Percentiles rank a stretch among this genome's conserved stretches.
These are phyloP conservation scores for Herpailurus yagouaroundi DNA, from an alignment of 2,113 vertebrate species.

Conservation along the genomic window DNA sequence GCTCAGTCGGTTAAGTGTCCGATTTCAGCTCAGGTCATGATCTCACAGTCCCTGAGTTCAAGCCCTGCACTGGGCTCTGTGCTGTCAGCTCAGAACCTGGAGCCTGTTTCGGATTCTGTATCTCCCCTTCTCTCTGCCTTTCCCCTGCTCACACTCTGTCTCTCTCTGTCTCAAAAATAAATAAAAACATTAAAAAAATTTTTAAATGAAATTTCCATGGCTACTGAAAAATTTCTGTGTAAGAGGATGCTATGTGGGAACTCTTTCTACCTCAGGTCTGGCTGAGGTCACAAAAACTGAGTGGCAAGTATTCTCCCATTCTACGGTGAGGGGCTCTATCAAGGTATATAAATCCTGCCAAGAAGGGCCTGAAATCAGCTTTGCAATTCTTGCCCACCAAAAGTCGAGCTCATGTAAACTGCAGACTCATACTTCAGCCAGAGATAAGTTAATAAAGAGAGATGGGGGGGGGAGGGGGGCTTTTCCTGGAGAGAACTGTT, in stretches of 20 bases:
- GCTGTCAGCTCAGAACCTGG: too few species aligned
- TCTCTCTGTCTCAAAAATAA: too few species aligned
- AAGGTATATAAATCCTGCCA: neutral
- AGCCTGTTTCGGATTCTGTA: too few species aligned
- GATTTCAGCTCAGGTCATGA: too few species aligned
- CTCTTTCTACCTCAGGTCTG: neutral
- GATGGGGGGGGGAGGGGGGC: accelerated
- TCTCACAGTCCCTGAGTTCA: too few species aligned
- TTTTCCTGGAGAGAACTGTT: neutral
- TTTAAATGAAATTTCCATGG: neutral
- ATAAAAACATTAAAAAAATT: too few species aligned
- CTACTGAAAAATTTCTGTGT: neutral
- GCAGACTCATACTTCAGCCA: neutral
- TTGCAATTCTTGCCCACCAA: neutral
- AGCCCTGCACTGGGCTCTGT: too few species aligned
- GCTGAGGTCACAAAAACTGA: neutral
- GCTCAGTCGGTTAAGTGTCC: too few species aligned
- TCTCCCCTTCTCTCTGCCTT: too few species aligned
- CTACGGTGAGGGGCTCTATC: neutral
- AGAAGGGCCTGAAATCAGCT: neutral
- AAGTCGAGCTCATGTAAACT: neutral
- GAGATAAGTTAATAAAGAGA: neutral
- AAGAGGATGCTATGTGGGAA: neutral
- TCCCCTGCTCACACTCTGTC: too few species aligned
- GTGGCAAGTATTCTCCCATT: neutral